Percentiles rank a stretch among this genome's conserved stretches.
These are phyloP conservation scores for Sminthurides aquaticus DNA, from an alignment of 2,888 invertebrate species.

Conservation along the genomic window DNA sequence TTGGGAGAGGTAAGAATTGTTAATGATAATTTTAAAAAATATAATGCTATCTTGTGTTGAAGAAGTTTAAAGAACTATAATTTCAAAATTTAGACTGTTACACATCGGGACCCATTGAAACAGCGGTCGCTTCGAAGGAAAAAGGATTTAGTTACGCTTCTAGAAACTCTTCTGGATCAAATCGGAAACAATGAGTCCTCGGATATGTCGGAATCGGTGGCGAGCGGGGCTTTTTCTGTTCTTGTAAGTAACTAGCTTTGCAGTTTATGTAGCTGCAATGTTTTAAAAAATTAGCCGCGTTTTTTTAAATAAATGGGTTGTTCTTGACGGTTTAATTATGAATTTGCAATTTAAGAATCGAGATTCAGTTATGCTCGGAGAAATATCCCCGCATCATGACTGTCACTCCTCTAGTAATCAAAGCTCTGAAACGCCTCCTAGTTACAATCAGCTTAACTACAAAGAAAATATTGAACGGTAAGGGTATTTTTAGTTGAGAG, in stretches of 20 bases:
- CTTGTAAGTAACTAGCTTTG: constrained; percentile 26
- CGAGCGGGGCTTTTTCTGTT: constrained; percentile 31
- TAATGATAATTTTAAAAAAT: constrained; percentile 5
- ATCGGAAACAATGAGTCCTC: constrained; percentile 53
- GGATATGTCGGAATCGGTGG: constrained; percentile 33
- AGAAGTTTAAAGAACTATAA: not conserved
- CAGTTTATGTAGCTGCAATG: not conserved
- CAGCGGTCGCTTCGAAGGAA: constrained; percentile 57
- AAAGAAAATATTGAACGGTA: constrained; percentile 69
- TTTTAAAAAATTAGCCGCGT: not conserved
- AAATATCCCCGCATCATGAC: constrained; percentile 76
- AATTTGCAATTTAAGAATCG: constrained; percentile 54
- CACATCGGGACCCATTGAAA: constrained; percentile 30
- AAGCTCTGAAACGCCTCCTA: constrained; percentile 69
- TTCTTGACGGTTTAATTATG: not conserved
- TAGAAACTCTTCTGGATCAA: constrained; percentile 67
- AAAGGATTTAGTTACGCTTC: constrained; percentile 64
- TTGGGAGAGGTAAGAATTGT: constrained; percentile 57
- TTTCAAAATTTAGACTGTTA: constrained; percentile 27
- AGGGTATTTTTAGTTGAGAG: constrained; percentile 13
- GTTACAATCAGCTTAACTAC: constrained; percentile 77
- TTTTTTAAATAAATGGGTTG: not conserved
- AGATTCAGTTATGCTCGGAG: constrained; percentile 73
- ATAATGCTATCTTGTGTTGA: no score
- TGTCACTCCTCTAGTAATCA: constrained; percentile 66